Percentiles rank a stretch among this genome's conserved stretches.
These are phyloP conservation scores for Lithophane ornitopus DNA, from an alignment of 2,888 invertebrate species.

Conservation along the genomic window DNA sequence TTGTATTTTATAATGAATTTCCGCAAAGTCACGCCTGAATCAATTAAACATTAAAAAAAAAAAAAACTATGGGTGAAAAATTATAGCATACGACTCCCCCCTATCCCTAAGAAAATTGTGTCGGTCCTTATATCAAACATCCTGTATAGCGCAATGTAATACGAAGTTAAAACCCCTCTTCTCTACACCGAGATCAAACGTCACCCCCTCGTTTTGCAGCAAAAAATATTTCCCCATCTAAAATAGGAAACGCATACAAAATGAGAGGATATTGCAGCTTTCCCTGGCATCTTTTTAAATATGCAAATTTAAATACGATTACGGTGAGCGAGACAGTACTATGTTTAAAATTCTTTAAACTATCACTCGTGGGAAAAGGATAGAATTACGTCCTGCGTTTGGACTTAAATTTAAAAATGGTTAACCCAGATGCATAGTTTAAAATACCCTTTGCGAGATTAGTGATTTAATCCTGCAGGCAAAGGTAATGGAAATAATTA, in stretches of 20 bases:
- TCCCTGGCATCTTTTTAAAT: slow-evolving; percentile 77
- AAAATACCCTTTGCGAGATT: slow-evolving; percentile 67
- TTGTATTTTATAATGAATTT: no score
- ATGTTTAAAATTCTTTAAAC: slow-evolving; percentile 50
- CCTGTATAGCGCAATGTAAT: slow-evolving; percentile 32
- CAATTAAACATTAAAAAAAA: no score
- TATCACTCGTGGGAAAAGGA: slow-evolving; percentile 63
- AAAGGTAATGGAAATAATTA: slow-evolving; percentile 57
- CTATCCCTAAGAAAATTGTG: no score
- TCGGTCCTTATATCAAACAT: no score
- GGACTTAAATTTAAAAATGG: slow-evolving; percentile 65
- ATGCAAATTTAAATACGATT: slow-evolving; percentile 84
- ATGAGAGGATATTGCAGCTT: slow-evolving; percentile 79
- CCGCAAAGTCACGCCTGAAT: no score
- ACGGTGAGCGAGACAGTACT: slow-evolving; percentile 70
- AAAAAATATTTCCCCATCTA: slow-evolving; percentile 71
- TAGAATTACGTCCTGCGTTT: slow-evolving; percentile 36
- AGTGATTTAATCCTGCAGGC: slow-evolving; percentile 64
- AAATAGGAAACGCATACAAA: slow-evolving; percentile 79
- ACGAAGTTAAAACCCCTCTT: slow-evolving; percentile 46
- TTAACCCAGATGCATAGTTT: slow-evolving; percentile 76
- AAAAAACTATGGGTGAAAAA: no score
- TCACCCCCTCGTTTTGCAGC: slow-evolving; percentile 52
- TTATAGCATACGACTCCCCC: no score
- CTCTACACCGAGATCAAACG: slow-evolving; percentile 63